These are phyloP conservation scores for Neogobius melanostomus DNA, from an alignment of 2,113 vertebrate genomes.

Conservation along the genomic window DNA sequence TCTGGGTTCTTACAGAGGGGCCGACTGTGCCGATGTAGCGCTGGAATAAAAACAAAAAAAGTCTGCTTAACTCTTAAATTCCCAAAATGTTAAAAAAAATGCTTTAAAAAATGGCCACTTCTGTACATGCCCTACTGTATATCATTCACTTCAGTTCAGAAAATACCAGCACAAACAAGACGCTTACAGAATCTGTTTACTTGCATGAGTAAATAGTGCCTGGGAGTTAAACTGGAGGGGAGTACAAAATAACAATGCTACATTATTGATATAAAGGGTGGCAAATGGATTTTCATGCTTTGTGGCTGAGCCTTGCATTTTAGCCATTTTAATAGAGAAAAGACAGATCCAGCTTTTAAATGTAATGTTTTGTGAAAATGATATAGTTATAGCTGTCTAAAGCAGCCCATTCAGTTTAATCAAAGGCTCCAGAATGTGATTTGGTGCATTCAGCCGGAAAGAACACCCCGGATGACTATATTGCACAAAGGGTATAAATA, in stretches of 20 bases:
- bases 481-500: constrained; percentile 40
- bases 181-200: background rate
- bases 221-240: background rate
- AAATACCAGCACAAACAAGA: background rate
- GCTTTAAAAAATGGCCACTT: no score
- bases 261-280: constrained; percentile 1
- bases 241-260: constrained; percentile 1
- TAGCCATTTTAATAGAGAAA: constrained; percentile 10
- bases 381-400: constrained; percentile 36
- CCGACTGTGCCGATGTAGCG: background rate
- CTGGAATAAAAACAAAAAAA: background rate
- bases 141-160: no score
- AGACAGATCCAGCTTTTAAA: constrained; percentile 20
- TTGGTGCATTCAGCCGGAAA: constrained; percentile 42
- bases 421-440: constrained; percentile 44
- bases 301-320: background rate
- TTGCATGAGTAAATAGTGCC: constrained; percentile 20
- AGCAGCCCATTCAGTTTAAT: constrained; percentile 45
- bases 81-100: no score
- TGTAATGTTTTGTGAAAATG: constrained; percentile 46
- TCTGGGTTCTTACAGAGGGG: background rate
- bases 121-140: no score
- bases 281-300: constrained; percentile 9
- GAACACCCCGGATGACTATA: constrained; percentile 42
- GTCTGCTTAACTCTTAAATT: background rate